These are phyloP conservation scores for Epizoanthus ramosus DNA, from an alignment of 92 coral and sea anemone genomes.

Conservation along the genomic window DNA sequence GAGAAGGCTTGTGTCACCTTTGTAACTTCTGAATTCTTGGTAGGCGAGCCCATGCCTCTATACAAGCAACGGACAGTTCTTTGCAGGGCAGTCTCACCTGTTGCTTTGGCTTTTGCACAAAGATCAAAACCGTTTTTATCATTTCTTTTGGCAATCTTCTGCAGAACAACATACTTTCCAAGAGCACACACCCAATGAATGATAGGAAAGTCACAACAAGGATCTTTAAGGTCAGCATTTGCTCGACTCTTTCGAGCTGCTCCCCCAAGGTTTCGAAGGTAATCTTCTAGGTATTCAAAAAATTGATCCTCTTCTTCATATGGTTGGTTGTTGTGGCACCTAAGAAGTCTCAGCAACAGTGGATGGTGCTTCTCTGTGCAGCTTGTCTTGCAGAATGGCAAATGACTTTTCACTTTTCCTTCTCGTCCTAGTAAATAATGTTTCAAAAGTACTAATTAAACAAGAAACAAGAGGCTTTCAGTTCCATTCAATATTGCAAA, in stretches of 20 bases:
- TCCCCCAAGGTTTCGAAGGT: neutral
- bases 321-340: neutral
- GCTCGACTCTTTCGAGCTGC: neutral
- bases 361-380: neutral
- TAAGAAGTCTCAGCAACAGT: neutral
- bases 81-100: constrained; percentile 14
- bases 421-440: neutral
- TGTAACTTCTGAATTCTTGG: neutral
- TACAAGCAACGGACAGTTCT: neutral
- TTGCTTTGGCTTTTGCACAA: neutral
- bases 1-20: neutral
- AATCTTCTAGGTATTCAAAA: neutral
- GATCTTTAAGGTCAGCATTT: neutral
- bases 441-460: too few species aligned
- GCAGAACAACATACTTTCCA: neutral
- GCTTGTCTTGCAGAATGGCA: neutral
- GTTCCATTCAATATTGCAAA: too few species aligned
- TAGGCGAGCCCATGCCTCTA: neutral
- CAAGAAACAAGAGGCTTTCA: too few species aligned
- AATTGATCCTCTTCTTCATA: neutral
- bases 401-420: neutral
- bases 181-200: constrained; percentile 5
- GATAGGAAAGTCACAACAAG: constrained; percentile 6
- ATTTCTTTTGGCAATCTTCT: constrained; percentile 1
- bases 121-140: neutral